A percentile compares a stretch with the other conserved stretches of the same genome.
Conservation (phyloP, 92 coral and sea anemone species). For the Zoanthus sociatus region DNA sequence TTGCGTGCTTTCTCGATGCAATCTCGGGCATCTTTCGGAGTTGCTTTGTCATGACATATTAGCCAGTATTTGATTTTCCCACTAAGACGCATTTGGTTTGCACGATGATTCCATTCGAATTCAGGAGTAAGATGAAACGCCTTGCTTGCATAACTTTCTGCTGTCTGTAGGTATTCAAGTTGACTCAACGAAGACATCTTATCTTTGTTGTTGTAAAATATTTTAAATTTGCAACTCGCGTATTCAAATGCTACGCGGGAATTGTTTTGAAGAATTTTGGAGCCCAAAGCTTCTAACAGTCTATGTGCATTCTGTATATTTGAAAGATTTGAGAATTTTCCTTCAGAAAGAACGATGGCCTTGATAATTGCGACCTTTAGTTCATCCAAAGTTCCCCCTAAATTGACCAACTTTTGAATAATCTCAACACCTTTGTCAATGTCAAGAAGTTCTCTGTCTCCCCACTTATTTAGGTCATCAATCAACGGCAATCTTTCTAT, state of each 20-base stretch:
- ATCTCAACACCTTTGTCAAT: conserved; percentile 63
- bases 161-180: conserved; percentile 54
- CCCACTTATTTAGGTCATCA: conserved; percentile 60
- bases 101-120: conserved; percentile 47
- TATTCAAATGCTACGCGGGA: conserved; percentile 64
- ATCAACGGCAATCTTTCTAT: conserved; percentile 46
- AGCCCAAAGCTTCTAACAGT: conserved; percentile 78
- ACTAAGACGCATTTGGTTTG: conserved; percentile 57
- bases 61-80: conserved; percentile 62
- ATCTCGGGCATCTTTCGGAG: conserved; percentile 40
- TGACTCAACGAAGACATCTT: conserved; percentile 11
- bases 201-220: conserved; percentile 45
- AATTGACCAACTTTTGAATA: conserved; percentile 59
- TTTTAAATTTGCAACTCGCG: conserved; percentile 62
- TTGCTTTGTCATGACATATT: conserved; percentile 47
- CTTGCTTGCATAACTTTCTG: conserved; percentile 49
- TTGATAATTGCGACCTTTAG: conserved; percentile 40
- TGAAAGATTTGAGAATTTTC: conserved; percentile 5
- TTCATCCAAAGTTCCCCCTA: conserved; percentile 56
- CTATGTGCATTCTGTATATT: conserved; percentile 68
- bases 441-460: conserved; percentile 24
- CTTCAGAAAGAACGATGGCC: conserved; percentile 23
- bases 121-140: conserved; percentile 58
- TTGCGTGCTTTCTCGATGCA: conserved; percentile 55
- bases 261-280: conserved; percentile 47